A percentile compares a stretch with the other conserved stretches of the same genome.
Conservation (phyloP, 2,797 vertebrate species). For the Ataeniobius toweri region DNA sequence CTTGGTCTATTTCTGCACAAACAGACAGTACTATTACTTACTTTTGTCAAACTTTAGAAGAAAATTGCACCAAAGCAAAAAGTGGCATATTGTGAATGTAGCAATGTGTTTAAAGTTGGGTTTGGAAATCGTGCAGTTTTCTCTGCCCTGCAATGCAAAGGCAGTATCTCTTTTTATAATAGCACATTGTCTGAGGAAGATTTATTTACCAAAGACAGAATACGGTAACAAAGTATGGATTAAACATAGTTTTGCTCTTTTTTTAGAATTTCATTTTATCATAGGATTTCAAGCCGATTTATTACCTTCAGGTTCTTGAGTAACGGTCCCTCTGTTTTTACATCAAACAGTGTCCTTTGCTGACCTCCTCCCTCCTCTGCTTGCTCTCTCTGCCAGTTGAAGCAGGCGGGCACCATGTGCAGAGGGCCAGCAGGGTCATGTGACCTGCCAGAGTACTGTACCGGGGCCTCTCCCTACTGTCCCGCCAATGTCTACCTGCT, state of each 20-base stretch:
- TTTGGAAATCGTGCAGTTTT: too few species aligned
- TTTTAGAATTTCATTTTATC: neutral
- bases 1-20: too few species aligned
- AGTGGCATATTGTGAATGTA: too few species aligned
- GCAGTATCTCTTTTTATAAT: neutral
- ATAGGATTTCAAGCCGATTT: too few species aligned
- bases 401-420: slow-evolving; percentile 87
- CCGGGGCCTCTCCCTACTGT: slow-evolving; percentile 87
- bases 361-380: neutral
- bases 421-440: slow-evolving; percentile 86
- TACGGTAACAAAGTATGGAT: neutral
- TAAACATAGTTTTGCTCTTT: neutral
- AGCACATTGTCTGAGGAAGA: neutral
- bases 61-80: too few species aligned
- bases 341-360: slow-evolving; percentile 1
- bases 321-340: neutral
- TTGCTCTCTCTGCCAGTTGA: slow-evolving; percentile 77
- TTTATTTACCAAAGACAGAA: neutral
- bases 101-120: too few species aligned
- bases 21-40: too few species aligned
- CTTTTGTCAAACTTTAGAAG: too few species aligned
- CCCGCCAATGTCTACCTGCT: slow-evolving; percentile 89
- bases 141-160: too few species aligned
- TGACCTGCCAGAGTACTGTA: slow-evolving; percentile 96
- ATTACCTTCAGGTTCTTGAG: neutral